Evolutionary conservation across 1,140 invertebrate genomes (phyloP), one percentile per base, ranked within the genome.

Genomic region (Macrosteles quadrilineatus): DNA sequence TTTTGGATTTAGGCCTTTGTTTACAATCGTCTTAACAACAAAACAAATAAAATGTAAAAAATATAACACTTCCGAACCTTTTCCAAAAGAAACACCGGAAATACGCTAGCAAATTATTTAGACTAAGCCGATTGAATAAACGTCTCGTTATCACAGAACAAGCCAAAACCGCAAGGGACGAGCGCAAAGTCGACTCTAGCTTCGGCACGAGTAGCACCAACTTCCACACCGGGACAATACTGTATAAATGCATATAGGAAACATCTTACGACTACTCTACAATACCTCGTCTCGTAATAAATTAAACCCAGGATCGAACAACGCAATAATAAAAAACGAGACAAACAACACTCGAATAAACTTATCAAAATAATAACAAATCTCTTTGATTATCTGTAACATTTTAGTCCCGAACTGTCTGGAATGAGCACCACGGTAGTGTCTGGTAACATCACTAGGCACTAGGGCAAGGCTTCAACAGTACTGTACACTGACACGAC

Each of bases 281-380:
- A n/a, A 32, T 64, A 40, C 62, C 30, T 32, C 1, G 12, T 12
- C 45, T 45, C 27, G 3, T 3, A 40, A 36, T 23, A 23, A 43
- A 64, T 23, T 40, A 64, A 40, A 31, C 23, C 57, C 25, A 29
- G 4, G 14, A 62, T 62, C 4, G 17, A 64, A 14, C 31, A 17
- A 50, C 6, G 59, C 31, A 66, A 43, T 64, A 43, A 66, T 66
- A 66, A 19, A 36, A 36, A 36, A 36, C 27, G 17, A 64, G 31
- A 25, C 19, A 66, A 45, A 43, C 25, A 66, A 66, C 32, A 66
- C 29, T 36, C 32, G 62, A n/a, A 27, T 64, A 64, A 64, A 64
- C 62, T 64, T 66, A 66, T 66, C 63, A 43, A 66, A 66, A 66
- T 66, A 66, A 66, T 66, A 66, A 66, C 62, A 64, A 64, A 64